Conservation (phyloP, 2,888 invertebrate species). For the Lasioglossum lativentre region DNA sequence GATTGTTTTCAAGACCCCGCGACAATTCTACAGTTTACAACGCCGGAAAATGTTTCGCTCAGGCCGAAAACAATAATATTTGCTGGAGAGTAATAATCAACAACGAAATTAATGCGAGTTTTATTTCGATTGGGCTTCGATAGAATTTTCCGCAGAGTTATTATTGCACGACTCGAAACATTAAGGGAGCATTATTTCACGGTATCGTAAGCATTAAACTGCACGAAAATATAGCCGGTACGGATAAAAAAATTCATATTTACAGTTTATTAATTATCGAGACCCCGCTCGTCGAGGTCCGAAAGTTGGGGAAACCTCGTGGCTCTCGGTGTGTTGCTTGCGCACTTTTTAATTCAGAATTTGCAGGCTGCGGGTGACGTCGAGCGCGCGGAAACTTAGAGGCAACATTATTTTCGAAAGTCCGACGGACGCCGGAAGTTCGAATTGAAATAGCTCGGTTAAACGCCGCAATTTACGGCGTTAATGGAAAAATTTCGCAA, state of each 20-base stretch:
- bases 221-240: not conserved
- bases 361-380: not conserved
- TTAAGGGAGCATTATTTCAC: not conserved
- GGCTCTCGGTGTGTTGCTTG: not conserved
- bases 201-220: not conserved
- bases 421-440: not conserved
- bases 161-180: not conserved
- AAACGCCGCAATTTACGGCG: not conserved
- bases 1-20: not conserved
- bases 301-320: not conserved
- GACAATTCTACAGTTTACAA: not conserved
- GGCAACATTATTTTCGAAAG: not conserved
- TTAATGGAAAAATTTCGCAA: conserved; percentile 14
- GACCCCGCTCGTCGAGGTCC: not conserved
- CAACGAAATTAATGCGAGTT: not conserved
- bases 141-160: not conserved
- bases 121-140: not conserved
- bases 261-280: not conserved
- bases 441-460: not conserved
- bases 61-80: not conserved
- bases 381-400: not conserved
- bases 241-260: not conserved
- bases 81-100: not conserved
- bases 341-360: not conserved
- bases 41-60: not conserved